Base-by-base conservation (phyloP, 2,888 invertebrate species). In the Lithophane semibrunnea region DNA sequence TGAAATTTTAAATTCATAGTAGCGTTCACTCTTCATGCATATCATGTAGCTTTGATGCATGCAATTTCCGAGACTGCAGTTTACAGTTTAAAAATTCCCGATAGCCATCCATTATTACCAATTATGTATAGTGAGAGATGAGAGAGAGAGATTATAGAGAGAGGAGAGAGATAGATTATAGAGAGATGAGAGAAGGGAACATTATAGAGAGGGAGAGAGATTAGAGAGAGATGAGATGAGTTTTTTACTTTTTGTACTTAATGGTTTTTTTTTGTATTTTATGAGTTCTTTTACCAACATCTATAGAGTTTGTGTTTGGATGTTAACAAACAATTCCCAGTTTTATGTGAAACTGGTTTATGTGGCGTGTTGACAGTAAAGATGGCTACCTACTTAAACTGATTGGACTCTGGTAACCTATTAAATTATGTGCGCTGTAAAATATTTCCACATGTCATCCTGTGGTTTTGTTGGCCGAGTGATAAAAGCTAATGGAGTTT, bases 321-420 rank as follows among this genome's bases (percentile, higher is more conserved):
- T 60, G 49, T 65, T 49, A 70, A 64, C 56, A 70, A 81, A 73
- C 66, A 82, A 60, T 80, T 73, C 8, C 37, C 16, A 12, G 37
- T 60, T 83, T 85, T 75, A 75, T 70, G 52, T 52, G 7, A 47
- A 37, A 42, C 16, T 60, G 66, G 52, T 65, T 71, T 61, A 77
- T 68, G 56, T 42, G 10, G 58, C 54, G 58, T 73, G 69, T n/a
- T 60, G 47, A 64, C 52, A 68, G 37, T 83, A 61, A 76, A 79
- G 71, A 58, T 68, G 1, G 13, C 37, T 70, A 69, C 60, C 37
- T 70, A 69, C 60, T 82, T 63, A 52, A 67, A 67, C 58, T 72
- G 68, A 83, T 83, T 82, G 77, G 67, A 65, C n/a, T 42, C 42
- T 60, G 24, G 60, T 68, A 21, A 29, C 64, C n/a, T 63, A 56